phyloP scores from a whole-genome alignment of 2,888 invertebrate genomes.

The Alloscopus bannaensis region DNA sequence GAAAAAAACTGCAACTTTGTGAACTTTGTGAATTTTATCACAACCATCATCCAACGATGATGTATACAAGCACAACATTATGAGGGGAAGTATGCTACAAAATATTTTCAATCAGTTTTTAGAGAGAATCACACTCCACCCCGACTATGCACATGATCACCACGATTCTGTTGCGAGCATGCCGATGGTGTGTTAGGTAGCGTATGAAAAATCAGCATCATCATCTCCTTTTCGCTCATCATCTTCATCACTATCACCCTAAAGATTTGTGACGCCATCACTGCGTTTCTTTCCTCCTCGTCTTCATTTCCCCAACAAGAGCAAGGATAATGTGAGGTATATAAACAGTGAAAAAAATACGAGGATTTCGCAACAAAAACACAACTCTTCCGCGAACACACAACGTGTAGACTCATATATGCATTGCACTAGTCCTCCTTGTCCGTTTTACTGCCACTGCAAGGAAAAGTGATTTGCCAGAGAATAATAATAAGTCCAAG shows the following conservation, averaged over 20 bases:
- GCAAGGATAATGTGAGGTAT: constrained; percentile 27
- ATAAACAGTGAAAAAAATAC: neutral
- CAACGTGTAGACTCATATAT: no score
- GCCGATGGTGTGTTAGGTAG: neutral
- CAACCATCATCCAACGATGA: no score
- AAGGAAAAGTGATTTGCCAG: constrained; percentile 19
- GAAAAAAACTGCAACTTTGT: no score
- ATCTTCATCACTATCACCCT: constrained; percentile 36
- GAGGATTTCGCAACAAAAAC: constrained; percentile 2
- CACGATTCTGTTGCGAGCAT: no score
- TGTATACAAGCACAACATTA: no score
- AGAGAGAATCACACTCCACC: no score
- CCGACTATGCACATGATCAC: no score
- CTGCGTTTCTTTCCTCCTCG: neutral
- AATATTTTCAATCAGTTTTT: no score
- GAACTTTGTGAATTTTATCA: no score
- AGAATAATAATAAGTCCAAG: constrained; percentile 12
- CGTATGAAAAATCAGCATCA: constrained; percentile 40
- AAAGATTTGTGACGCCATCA: constrained; percentile 56
- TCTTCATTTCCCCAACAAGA: constrained; percentile 10
- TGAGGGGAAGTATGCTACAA: no score
- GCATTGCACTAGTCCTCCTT: neutral
- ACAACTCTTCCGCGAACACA: no score
- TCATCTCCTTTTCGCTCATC: constrained; percentile 37
- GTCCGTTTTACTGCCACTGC: constrained; percentile 13